A percentile compares a stretch with the other conserved stretches of the same genome.
Conservation (phyloP, 2,113 vertebrate species). For the Riparia riparia region DNA sequence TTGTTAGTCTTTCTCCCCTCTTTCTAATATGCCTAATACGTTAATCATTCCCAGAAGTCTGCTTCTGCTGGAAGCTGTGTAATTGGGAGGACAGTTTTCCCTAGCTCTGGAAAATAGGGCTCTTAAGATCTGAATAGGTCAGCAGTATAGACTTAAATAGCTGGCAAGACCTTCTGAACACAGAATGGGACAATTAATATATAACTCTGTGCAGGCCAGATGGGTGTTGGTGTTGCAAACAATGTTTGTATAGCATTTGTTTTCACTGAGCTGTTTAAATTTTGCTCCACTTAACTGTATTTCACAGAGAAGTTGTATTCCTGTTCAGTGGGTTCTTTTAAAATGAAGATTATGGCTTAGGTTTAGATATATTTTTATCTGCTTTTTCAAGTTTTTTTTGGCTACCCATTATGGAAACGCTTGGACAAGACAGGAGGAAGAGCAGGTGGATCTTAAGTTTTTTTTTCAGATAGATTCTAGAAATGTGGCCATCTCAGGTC, state of each 20-base stretch:
- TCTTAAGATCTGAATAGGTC: not conserved
- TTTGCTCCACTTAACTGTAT: not conserved
- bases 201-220: not conserved
- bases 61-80: not conserved
- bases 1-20: not conserved
- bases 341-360: not conserved
- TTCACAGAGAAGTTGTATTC: not conserved
- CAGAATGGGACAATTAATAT: not conserved
- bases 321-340: not conserved
- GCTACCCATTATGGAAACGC: not conserved
- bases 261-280: not conserved
- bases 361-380: not conserved
- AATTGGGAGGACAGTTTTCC: not conserved
- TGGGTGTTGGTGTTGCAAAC: not conserved
- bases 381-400: not conserved
- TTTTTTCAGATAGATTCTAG: not conserved
- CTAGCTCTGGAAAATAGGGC: not conserved
- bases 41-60: not conserved
- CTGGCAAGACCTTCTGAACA: not conserved
- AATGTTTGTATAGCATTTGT: not conserved
- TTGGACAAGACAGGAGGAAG: not conserved
- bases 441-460: not conserved
- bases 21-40: not conserved
- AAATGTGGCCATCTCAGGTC: not conserved
- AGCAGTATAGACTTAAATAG: not conserved